Evolutionary conservation across 2,797 vertebrate genomes (phyloP).

Genomic region (Sebastes cheni): DNA sequence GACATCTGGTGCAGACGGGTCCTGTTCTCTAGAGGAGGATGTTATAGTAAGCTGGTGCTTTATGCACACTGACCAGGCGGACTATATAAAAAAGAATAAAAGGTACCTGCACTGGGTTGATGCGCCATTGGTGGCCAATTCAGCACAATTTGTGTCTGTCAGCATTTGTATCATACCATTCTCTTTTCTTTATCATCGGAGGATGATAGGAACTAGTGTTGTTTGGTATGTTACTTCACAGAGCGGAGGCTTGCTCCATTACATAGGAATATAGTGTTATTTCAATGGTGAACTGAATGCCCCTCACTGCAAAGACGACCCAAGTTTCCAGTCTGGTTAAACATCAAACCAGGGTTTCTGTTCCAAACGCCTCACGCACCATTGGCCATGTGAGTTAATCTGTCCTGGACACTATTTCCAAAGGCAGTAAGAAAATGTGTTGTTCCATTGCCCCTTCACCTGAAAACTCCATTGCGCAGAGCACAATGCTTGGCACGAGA

Average conservation of each 20-base stretch:
- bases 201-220: conserved; percentile 38
- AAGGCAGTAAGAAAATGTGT: conserved; percentile 61
- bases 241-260: conserved; percentile 43
- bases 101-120: conserved; percentile 44
- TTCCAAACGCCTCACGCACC: conserved; percentile 63
- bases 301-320: conserved; percentile 44
- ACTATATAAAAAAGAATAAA: conserved; percentile 22
- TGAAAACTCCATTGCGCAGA: conserved; percentile 46
- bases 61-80: conserved; percentile 75
- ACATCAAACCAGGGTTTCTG: conserved; percentile 72
- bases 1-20: conserved; percentile 64
- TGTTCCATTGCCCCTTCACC: conserved; percentile 67
- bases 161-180: conserved; percentile 35
- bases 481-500: conserved; percentile 54
- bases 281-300: conserved; percentile 47
- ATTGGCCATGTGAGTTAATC: conserved; percentile 73
- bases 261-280: conserved; percentile 55
- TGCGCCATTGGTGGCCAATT: conserved; percentile 55
- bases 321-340: conserved; percentile 67
- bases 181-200: conserved; percentile 35
- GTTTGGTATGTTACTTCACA: conserved; percentile 17
- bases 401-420: conserved; percentile 72
- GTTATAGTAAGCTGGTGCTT: conserved; percentile 74
- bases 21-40: conserved; percentile 71
- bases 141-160: conserved; percentile 39